Base-by-base conservation (phyloP, 92 coral and sea anemone genomes). In the Zoanthus sociatus region DNA sequence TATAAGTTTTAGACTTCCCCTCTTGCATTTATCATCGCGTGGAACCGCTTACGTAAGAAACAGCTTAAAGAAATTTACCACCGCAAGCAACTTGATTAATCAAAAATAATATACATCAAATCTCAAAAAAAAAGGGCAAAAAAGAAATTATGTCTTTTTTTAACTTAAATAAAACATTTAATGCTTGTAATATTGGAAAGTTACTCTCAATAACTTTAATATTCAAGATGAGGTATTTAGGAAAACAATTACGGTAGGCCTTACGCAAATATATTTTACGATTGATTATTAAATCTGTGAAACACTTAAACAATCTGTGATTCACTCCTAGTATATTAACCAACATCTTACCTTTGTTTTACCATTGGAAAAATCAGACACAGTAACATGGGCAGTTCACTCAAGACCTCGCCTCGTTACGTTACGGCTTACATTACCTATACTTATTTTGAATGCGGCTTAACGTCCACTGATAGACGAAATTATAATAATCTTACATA, bases 381-480 rank as follows among this genome's bases (percentile, higher is more conserved):
- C 69, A 5, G 69, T 1, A 0, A 20, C n/a, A 50, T 50, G 55
- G 32, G 26, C 30, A 17, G 20, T 0, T 17, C 69, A 8, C 21
- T 63, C 69, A 7, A 17, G 26, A 63, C 69, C 69, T 20, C 69
- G 6, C 32, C 26, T 17, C 9, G n/a, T 63, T 9, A 17, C 1
- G 74, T 31, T 69, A 69, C 5, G 5, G 63, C 3, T 48, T 20
- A 73, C 18, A 15, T 55, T 66, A 45, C 75, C 16, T 64, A 21
- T 81, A 18, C 20, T 11, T 45, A 64, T 18, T 81, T 48, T 6
- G 44, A 64, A 81, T 66, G 73, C 8, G 12, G 9, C 67, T 81
- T 81, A 81, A 70, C 85, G 85, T 81, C 85, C 58, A 32, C 75
- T 81, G 18, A 20, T 6, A 20, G 85, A 81, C 85, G 85, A 66